Base-by-base conservation (phyloP, 1,140 invertebrate species). In the Bombyx mandarina region DNA sequence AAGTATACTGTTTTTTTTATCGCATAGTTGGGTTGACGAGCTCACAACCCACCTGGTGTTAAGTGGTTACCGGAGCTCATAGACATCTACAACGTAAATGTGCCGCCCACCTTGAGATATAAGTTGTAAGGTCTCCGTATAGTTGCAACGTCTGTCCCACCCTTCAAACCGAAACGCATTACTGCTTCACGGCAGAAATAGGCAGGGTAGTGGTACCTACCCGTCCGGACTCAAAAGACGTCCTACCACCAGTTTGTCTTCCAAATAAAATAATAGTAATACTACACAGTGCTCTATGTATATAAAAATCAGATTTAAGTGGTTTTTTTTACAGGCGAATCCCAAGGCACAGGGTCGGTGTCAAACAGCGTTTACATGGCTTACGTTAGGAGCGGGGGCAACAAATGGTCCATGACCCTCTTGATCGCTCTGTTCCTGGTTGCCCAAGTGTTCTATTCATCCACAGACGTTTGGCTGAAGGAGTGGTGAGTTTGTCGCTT, bases 371-470 rank as follows among this genome's bases (percentile, higher is more conserved):
- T 88, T 8, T 93, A 92, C 67, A 62, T 82, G 42, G 58, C 84
- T 3, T 92, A 91, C 68, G 89, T 92, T 45, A 88, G 82, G 56
- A 89, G 90, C 47, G 91, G 90, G 0, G 87, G 89, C 6, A 87
- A 86, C 42, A 65, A 68, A 1, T 65, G 80, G 42, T 82, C 88
- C 4, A 80, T 89, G 63, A 60, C 89, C 1, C 53, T 89, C 3
- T 57, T 91, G 0, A 68, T 91, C 8, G 54, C 81, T 0, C 56
- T 90, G 3, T 78, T 90, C 45, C 77, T 89, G 48, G 42, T 92
- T 10, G 77, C 79, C 6, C 87, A 88, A 22, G 52, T 81, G 7
- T 81, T 83, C 61, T 87, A 85, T 65, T 83, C 82, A 1, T 65
- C 76, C 8, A 79, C 82, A 2, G 84, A 87, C 54, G 57, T 88